These are phyloP conservation scores for Triplophysa tibetana DNA, from an alignment of 2,113 vertebrate genomes.

Conservation along the genomic window DNA sequence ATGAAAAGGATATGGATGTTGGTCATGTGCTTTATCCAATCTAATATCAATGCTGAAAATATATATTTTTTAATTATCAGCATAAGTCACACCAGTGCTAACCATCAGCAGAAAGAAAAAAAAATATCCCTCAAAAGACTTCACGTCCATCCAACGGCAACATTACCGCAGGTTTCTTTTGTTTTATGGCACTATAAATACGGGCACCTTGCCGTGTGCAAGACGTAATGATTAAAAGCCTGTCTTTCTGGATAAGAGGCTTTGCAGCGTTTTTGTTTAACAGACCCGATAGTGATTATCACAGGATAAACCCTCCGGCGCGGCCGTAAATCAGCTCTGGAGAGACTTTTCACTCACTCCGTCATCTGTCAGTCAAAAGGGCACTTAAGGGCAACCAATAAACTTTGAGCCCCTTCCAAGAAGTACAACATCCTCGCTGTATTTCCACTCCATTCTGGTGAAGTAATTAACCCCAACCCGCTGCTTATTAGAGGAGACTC, in stretches of 20 bases:
- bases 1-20: neutral
- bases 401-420: conserved; percentile 22
- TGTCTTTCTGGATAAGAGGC: conserved; percentile 36
- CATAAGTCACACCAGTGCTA: neutral
- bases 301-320: conserved; percentile 37
- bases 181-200: conserved; percentile 37
- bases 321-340: conserved; percentile 44
- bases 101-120: no score
- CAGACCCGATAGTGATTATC: conserved; percentile 44
- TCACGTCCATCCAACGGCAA: neutral
- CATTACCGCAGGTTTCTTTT: neutral
- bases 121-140: no score
- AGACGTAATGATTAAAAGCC: conserved; percentile 48
- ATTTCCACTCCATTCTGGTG: conserved; percentile 26
- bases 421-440: neutral
- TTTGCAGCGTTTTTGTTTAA: conserved; percentile 31
- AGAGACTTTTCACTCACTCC: conserved; percentile 9
- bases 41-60: no score
- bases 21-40: no score
- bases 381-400: conserved; percentile 17
- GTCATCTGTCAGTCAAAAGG: conserved; percentile 38
- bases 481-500: conserved; percentile 44
- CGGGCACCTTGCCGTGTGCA: conserved; percentile 1
- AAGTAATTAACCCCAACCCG: conserved; percentile 43
- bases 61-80: no score